Percentiles rank a stretch among this genome's conserved stretches.
phyloP scores from a whole-genome alignment of 1,140 invertebrate genomes.

The Heliconius hewitsoni region DNA sequence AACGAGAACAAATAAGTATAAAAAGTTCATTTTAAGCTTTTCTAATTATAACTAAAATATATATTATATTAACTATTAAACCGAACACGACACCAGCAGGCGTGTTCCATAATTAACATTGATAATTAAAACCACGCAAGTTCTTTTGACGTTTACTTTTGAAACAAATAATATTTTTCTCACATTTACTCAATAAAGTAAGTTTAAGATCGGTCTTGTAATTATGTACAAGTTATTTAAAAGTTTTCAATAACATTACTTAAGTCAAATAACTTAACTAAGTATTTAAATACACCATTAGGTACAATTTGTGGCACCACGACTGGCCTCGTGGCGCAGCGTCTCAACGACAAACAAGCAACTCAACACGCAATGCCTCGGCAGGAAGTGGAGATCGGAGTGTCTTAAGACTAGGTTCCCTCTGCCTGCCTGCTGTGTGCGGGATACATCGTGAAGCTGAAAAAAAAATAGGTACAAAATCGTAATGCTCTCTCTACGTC shows the following conservation, averaged over 20 bases:
- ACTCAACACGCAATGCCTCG: too few species aligned
- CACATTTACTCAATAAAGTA: constrained; percentile 1
- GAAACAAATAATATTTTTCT: constrained; percentile 9
- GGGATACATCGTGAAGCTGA: too few species aligned
- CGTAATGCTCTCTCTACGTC: background rate
- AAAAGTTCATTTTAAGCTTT: background rate
- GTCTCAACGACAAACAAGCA: too few species aligned
- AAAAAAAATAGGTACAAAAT: background rate
- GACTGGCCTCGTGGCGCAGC: too few species aligned
- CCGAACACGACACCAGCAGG: background rate
- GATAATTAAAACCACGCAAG: constrained; percentile 7
- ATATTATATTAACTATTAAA: background rate
- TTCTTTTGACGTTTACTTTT: background rate
- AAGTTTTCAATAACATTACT: background rate
- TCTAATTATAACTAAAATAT: constrained; percentile 5
- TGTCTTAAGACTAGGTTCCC: too few species aligned
- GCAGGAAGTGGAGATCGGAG: too few species aligned
- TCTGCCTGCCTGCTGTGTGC: too few species aligned
- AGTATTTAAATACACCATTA: background rate
- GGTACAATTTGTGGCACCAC: too few species aligned
- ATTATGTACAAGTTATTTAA: background rate
- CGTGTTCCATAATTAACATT: constrained; percentile 1
- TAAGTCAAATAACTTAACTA: background rate
- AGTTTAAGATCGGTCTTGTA: background rate
- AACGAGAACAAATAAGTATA: background rate